Conservation (phyloP, 2,113 vertebrate species). For the Leptobrachium leishanense region DNA sequence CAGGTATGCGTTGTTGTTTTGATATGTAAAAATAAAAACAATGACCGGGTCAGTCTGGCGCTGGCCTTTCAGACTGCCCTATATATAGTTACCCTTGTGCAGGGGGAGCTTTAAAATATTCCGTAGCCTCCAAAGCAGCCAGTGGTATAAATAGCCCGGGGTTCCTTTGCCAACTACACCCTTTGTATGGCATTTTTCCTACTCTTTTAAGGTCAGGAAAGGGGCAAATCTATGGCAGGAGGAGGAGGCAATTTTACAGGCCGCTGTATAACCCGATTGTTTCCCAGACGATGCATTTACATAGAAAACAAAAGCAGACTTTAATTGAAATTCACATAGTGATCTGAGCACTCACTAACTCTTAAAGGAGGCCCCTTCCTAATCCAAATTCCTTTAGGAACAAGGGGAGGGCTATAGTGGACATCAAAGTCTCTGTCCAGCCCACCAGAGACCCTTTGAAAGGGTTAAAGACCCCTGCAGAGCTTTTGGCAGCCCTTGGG, state of each 20-base stretch:
- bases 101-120: background rate
- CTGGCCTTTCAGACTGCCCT: background rate
- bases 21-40: too few relatives aligned
- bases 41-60: too few relatives aligned
- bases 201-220: background rate
- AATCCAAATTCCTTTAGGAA: background rate
- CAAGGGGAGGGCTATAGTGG: background rate
- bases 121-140: background rate
- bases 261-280: background rate
- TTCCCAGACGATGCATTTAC: background rate
- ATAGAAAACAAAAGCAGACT: background rate
- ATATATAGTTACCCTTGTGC: slow-evolving; percentile 30
- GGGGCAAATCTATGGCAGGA: slow-evolving; percentile 3
- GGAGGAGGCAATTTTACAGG: background rate
- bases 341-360: background rate
- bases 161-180: background rate
- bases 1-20: too few relatives aligned
- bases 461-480: too few relatives aligned
- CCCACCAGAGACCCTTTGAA: too few relatives aligned
- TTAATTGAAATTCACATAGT: slow-evolving; percentile 31
- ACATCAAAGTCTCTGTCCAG: background rate
- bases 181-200: background rate
- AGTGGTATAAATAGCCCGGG: background rate
- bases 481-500: too few relatives aligned
- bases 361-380: too few relatives aligned